Conservation (phyloP, 2,113 vertebrate genomes). For the Thalassarche chlororhynchos region DNA sequence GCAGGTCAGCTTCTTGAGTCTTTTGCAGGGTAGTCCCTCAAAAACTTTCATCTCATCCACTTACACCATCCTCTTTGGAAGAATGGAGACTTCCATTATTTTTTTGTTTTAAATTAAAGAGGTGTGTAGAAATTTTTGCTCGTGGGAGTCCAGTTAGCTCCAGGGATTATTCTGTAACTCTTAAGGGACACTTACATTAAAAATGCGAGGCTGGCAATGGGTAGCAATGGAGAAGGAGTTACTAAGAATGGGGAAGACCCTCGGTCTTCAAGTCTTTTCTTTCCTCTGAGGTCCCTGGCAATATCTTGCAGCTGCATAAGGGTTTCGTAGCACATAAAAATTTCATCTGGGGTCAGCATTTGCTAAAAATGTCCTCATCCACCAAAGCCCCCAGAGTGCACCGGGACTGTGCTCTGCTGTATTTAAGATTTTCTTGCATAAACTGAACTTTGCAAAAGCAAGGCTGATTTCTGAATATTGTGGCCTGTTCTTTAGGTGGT, state of each 20-base stretch:
- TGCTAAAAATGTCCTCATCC: neutral
- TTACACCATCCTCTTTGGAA: neutral
- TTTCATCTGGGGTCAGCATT: neutral
- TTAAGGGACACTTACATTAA: neutral
- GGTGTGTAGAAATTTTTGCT: neutral
- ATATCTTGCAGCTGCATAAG: neutral
- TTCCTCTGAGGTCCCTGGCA: neutral
- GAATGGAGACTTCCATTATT: neutral
- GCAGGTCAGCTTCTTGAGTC: neutral
- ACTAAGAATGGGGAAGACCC: neutral
- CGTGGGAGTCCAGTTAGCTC: neutral
- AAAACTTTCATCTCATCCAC: neutral
- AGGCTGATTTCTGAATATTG: neutral
- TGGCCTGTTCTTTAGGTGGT: neutral
- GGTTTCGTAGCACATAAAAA: neutral
- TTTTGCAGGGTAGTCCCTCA: neutral
- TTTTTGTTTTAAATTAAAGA: neutral
- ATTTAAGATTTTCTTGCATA: neutral
- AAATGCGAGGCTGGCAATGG: neutral
- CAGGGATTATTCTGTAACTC: neutral
- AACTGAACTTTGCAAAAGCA: neutral
- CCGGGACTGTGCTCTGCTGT: neutral
- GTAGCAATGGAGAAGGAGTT: neutral
- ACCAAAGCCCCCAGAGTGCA: neutral
- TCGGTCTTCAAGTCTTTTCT: neutral